Conservation (phyloP, 2,113 vertebrate species). For the Miniopterus natalensis region DNA sequence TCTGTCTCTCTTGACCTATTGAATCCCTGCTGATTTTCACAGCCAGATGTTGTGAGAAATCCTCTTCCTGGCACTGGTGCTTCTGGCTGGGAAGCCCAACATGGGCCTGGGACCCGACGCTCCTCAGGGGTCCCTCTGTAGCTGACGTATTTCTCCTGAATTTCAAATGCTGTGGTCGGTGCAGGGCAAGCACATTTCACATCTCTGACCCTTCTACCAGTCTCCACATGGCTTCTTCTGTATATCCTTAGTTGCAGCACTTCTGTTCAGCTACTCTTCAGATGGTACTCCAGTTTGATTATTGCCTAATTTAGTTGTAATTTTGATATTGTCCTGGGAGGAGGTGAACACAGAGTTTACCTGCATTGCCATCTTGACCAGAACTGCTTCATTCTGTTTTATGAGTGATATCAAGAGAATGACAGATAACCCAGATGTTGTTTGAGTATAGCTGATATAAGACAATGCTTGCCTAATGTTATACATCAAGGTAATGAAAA, state of each 20-base stretch:
- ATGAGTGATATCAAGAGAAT: not conserved
- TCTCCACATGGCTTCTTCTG: not conserved
- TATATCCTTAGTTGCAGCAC: not conserved
- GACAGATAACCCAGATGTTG: not conserved
- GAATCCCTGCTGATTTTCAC: not conserved
- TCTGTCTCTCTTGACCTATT: not conserved
- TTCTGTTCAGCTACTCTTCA: not conserved
- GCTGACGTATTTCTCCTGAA: not conserved
- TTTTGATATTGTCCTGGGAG: not conserved
- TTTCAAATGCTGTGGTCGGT: not conserved
- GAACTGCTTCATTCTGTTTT: not conserved
- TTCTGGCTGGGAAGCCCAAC: not conserved
- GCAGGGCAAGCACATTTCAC: not conserved
- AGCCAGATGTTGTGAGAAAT: not conserved
- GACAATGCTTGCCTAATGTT: constrained; percentile 49
- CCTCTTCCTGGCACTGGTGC: not conserved
- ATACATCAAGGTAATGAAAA: constrained; percentile 40
- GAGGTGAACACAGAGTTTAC: not conserved
- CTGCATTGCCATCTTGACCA: not conserved
- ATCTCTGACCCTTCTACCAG: not conserved
- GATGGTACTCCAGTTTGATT: not conserved
- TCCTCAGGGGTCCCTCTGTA: not conserved
- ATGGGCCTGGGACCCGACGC: not conserved
- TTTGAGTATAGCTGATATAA: constrained; percentile 53
- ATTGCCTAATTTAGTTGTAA: not conserved